These are phyloP conservation scores for Chrysaora quinquecirrha DNA, from an alignment of 30 jellyfish, hydroid and myxozoan species.

Conservation along the genomic window DNA sequence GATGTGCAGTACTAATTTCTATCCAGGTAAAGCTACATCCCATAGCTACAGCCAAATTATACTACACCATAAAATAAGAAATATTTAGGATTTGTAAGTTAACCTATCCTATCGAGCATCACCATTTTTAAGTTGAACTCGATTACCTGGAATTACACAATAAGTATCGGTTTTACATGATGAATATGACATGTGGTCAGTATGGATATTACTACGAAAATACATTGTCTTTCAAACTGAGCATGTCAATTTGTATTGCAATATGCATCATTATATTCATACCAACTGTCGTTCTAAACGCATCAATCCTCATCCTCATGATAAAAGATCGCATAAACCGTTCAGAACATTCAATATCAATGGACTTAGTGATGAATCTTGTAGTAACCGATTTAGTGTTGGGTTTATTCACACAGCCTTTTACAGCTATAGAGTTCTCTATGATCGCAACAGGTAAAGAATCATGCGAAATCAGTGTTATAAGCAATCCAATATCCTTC, in stretches of 20 bases:
- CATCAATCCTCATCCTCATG: conserved; percentile 19
- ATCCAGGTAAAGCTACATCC: no score
- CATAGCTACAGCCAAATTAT: no score
- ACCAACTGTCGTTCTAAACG: conserved; percentile 39
- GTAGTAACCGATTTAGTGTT: conserved; percentile 33
- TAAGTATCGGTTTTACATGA: no score
- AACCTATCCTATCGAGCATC: no score
- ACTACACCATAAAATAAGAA: no score
- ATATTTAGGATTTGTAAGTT: no score
- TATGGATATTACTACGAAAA: conserved; percentile 43
- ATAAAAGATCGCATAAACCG: not conserved
- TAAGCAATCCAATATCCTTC: conserved; percentile 45
- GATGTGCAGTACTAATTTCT: no score
- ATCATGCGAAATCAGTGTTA: conserved; percentile 19
- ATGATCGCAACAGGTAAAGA: conserved; percentile 22
- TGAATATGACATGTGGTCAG: no score
- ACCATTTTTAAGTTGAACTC: no score
- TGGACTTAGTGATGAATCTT: conserved; percentile 8
- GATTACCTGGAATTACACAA: no score
- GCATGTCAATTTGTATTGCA: conserved; percentile 10
- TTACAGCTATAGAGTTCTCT: conserved; percentile 21
- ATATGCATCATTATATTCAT: conserved; percentile 1
- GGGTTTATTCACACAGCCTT: conserved; percentile 51
- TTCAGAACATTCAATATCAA: conserved; percentile 22
- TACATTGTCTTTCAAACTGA: conserved; percentile 16